phyloP scores from a whole-genome alignment of 2,113 vertebrate genomes.

The Albula glossodonta region DNA sequence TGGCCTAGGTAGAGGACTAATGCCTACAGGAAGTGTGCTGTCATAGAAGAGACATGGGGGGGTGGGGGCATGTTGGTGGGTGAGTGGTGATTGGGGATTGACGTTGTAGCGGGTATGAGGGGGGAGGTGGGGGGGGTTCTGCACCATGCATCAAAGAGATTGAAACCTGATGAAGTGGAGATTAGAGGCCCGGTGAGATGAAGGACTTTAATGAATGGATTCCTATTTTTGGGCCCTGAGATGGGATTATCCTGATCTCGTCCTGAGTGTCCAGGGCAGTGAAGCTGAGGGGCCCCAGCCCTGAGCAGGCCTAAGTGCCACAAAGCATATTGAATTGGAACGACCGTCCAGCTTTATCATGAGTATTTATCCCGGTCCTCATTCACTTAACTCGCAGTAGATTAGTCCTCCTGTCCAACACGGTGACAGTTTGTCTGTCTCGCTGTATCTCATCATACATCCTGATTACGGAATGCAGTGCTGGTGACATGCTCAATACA shows the following conservation, averaged over 20 bases:
- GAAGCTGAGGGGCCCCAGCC: constrained; percentile 5
- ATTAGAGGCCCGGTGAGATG: constrained; percentile 56
- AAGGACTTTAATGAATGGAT: constrained; percentile 59
- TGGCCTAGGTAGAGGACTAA: too few species aligned
- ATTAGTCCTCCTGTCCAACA: constrained; percentile 6
- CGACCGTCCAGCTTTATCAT: constrained; percentile 15
- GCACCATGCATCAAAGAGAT: constrained; percentile 54
- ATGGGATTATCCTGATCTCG: constrained; percentile 48
- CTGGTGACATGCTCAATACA: not conserved
- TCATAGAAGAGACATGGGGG: not conserved
- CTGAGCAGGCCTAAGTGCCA: constrained; percentile 14
- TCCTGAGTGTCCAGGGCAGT: constrained; percentile 38
- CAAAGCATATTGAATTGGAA: constrained; percentile 32
- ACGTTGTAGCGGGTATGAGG: constrained; percentile 26
- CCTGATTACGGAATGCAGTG: not conserved
- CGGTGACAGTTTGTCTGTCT: not conserved
- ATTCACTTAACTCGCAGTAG: constrained; percentile 23
- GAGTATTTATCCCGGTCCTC: not conserved
- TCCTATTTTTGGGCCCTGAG: constrained; percentile 44
- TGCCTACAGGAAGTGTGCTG: not conserved
- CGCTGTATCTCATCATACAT: not conserved
- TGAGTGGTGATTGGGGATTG: constrained; percentile 16
- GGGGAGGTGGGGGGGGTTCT: constrained; percentile 17
- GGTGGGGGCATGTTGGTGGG: not conserved
- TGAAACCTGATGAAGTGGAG: constrained; percentile 58